These are phyloP conservation scores for Parochlus steinenii DNA, from an alignment of 2,888 invertebrate species.

Conservation along the genomic window DNA sequence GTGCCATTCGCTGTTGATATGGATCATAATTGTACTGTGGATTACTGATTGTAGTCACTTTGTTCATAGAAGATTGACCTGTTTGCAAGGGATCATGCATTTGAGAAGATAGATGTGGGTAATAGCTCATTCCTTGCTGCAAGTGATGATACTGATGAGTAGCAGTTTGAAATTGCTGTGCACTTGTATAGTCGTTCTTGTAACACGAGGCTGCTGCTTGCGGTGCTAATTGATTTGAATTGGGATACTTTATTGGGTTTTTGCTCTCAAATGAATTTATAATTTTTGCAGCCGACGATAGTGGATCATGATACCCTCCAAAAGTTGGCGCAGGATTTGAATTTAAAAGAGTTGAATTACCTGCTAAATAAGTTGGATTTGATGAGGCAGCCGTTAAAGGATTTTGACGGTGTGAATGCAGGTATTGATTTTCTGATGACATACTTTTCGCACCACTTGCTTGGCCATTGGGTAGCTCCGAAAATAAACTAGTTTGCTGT, in stretches of 20 bases:
- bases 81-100: not conserved
- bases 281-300: conserved; percentile 8
- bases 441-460: not conserved
- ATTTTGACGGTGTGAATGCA: not conserved
- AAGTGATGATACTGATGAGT: not conserved
- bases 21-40: not conserved
- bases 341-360: conserved; percentile 3
- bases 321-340: not conserved
- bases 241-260: conserved; percentile 10
- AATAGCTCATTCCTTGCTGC: not conserved
- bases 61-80: not conserved
- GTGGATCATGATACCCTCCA: conserved; percentile 4
- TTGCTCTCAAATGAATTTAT: conserved; percentile 10
- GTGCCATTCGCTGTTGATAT: conserved; percentile 3
- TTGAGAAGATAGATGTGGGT: not conserved
- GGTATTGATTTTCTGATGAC: conserved; percentile 1
- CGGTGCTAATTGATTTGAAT: not conserved
- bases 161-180: not conserved
- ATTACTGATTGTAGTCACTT: not conserved
- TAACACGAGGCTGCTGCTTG: conserved; percentile 1
- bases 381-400: not conserved
- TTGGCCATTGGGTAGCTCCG: conserved; percentile 1
- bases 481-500: conserved; percentile 1
- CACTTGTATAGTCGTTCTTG: no score
- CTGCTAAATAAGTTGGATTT: conserved; percentile 4